phyloP scores from a whole-genome alignment of 2,797 vertebrate species.

The Orientallactaga sibirica region DNA sequence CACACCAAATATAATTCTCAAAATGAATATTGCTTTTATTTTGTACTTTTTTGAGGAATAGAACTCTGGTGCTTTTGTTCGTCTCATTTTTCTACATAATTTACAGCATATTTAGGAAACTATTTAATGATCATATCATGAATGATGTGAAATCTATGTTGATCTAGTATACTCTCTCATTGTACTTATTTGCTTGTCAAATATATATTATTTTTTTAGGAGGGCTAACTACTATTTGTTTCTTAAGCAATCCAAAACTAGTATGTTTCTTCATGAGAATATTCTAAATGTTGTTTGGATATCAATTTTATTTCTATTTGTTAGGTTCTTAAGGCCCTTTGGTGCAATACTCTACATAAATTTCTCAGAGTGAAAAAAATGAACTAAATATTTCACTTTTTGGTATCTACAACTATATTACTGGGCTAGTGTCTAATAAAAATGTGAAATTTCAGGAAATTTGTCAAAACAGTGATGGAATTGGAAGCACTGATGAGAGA shows the following conservation, averaged over 20 bases:
- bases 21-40: not conserved
- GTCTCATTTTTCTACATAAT: not conserved
- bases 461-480: not conserved
- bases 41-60: not conserved
- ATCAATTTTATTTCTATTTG: slow-evolving; percentile 46
- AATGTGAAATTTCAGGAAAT: not conserved
- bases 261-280: slow-evolving; percentile 25
- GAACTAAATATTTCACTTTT: not conserved
- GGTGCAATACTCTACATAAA: not conserved
- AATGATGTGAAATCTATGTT: not conserved
- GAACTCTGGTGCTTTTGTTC: not conserved
- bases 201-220: slow-evolving; percentile 25
- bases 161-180: not conserved
- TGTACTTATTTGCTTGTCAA: slow-evolving; percentile 9
- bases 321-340: slow-evolving; percentile 19
- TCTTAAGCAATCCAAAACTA: slow-evolving; percentile 33
- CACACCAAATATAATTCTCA: not conserved
- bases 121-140: not conserved
- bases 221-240: not conserved
- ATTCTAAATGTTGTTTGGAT: slow-evolving; percentile 9
- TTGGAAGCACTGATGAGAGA: not conserved
- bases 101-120: not conserved
- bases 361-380: not conserved
- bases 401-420: not conserved
- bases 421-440: not conserved